phyloP scores from a whole-genome alignment of 2,797 vertebrate genomes.

The Leptatherina wallacei region DNA sequence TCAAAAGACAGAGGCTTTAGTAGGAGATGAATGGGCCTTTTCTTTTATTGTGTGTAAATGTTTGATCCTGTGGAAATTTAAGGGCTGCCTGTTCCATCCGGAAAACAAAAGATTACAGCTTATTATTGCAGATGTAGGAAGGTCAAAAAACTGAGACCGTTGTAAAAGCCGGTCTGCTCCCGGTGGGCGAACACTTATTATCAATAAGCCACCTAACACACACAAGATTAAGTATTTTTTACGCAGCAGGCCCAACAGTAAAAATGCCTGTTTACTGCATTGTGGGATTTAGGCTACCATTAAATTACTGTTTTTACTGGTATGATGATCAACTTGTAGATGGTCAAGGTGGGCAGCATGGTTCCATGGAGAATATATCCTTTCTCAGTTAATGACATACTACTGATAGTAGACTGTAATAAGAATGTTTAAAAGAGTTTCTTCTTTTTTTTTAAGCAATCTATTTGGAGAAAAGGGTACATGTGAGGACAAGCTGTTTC shows the following conservation, averaged over 20 bases:
- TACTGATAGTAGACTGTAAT: neutral
- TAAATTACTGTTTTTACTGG: slow-evolving; percentile 27
- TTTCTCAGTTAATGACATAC: neutral
- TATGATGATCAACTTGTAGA: neutral
- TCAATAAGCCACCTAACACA: too few species aligned
- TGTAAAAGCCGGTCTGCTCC: slow-evolving; percentile 30
- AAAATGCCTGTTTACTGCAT: slow-evolving; percentile 28
- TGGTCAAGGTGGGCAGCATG: neutral
- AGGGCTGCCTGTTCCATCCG: slow-evolving; percentile 13
- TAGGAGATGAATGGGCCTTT: slow-evolving; percentile 12
- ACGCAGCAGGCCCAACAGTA: slow-evolving; percentile 22
- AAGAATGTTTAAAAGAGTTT: neutral
- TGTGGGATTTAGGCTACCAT: slow-evolving; percentile 11
- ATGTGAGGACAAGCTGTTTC: neutral
- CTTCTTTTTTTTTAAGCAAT: neutral
- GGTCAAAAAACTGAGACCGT: slow-evolving; percentile 17
- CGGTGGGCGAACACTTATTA: slow-evolving; percentile 15
- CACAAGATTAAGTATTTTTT: too few species aligned
- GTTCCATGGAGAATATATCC: neutral
- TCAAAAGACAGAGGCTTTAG: slow-evolving; percentile 47
- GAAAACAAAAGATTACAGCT: slow-evolving; percentile 15
- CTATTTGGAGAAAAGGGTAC: neutral
- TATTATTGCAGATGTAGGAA: slow-evolving; percentile 8
- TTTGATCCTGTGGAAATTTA: slow-evolving; percentile 17
- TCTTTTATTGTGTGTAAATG: slow-evolving; percentile 17